Conservation (phyloP, 2,797 vertebrate species). For the Tapirus indicus region DNA sequence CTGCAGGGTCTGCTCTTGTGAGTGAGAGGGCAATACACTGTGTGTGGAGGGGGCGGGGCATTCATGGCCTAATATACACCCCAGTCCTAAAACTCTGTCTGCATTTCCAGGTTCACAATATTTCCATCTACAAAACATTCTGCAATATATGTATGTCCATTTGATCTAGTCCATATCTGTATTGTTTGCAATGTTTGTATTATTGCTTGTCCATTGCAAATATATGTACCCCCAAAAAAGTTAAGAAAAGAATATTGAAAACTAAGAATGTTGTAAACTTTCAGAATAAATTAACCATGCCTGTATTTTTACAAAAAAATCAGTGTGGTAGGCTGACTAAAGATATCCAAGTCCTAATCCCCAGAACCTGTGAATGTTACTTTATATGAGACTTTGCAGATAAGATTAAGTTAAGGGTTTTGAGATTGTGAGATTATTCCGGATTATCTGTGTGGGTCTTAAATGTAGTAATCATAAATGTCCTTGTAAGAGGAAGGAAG, state of each 20-base stretch:
- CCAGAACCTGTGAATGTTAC: not conserved
- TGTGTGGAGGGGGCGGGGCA: not conserved
- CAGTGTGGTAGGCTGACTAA: not conserved
- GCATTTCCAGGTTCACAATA: not conserved
- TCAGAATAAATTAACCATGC: not conserved
- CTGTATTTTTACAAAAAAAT: slow-evolving; percentile 27
- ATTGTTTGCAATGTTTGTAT: not conserved
- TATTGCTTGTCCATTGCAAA: not conserved
- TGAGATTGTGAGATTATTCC: not conserved
- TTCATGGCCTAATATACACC: not conserved
- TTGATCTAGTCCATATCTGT: not conserved
- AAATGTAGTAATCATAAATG: not conserved
- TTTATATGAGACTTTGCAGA: not conserved
- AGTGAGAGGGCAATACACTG: not conserved
- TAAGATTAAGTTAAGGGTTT: not conserved
- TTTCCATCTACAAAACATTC: slow-evolving; percentile 2
- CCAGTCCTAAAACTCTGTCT: not conserved
- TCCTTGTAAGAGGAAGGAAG: not conserved
- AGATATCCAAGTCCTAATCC: not conserved
- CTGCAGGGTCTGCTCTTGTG: not conserved
- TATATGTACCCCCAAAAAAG: not conserved
- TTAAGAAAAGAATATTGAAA: not conserved
- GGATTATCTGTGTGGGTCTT: not conserved
- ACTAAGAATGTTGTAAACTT: not conserved
- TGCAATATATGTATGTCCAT: not conserved